These are phyloP conservation scores for Paracanthobrama guichenoti DNA, from an alignment of 2,113 vertebrate genomes.

Conservation along the genomic window DNA sequence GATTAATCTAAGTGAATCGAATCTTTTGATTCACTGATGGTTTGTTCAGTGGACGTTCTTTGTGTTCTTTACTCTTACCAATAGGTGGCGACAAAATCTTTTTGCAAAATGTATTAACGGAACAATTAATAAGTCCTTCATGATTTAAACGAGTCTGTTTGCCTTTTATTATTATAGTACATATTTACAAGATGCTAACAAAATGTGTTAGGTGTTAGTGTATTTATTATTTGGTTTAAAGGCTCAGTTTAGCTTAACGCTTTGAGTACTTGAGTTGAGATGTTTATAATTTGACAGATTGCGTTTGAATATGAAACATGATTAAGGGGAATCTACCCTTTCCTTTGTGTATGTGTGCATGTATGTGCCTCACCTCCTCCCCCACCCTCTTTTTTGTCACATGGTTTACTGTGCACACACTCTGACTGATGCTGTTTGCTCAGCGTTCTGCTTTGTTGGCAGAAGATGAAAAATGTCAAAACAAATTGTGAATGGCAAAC, in stretches of 20 bases:
- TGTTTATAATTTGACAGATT: background rate
- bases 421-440: conserved; percentile 69
- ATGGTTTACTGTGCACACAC: conserved; percentile 74
- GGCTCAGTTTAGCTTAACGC: background rate
- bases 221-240: background rate
- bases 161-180: background rate
- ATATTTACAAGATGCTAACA: background rate
- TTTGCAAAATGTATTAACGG: background rate
- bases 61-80: background rate
- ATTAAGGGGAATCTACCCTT: background rate
- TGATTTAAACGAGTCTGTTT: background rate
- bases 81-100: background rate
- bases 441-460: conserved; percentile 64
- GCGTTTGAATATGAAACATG: background rate
- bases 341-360: background rate
- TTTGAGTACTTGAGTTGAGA: background rate
- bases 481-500: conserved; percentile 48
- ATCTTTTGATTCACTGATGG: background rate
- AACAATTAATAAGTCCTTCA: background rate
- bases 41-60: background rate
- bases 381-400: conserved; percentile 53
- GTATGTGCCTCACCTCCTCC: background rate
- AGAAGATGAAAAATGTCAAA: conserved; percentile 65
- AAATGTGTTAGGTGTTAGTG: background rate
- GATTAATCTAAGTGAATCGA: background rate